Conservation (phyloP, 1,140 invertebrate species). For the Neoseiulus cucumeris region DNA sequence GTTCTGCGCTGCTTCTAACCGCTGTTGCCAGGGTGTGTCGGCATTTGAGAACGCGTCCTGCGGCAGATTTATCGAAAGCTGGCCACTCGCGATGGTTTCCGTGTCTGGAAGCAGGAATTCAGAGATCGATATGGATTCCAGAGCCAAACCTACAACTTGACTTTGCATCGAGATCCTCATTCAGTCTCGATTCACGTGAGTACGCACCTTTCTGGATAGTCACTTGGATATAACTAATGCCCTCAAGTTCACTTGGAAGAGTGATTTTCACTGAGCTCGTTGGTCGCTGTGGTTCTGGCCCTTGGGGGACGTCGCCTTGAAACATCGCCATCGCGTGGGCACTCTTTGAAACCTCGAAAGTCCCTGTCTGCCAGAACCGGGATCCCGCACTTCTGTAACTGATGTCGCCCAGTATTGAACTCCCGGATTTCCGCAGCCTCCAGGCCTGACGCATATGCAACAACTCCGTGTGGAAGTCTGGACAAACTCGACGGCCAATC, state of each 20-base stretch:
- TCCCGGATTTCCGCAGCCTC: slow-evolving; percentile 83
- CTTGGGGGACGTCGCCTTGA: slow-evolving; percentile 22
- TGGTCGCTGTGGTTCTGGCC: slow-evolving; percentile 30
- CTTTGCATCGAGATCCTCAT: background rate
- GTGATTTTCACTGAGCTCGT: slow-evolving; percentile 65
- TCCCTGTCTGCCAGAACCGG: slow-evolving; percentile 72
- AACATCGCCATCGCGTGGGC: slow-evolving; percentile 37
- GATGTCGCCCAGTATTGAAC: slow-evolving; percentile 82
- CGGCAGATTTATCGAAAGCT: slow-evolving; percentile 27
- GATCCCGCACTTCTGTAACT: slow-evolving; percentile 78
- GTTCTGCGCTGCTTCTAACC: slow-evolving; percentile 85
- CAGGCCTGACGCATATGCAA: slow-evolving; percentile 73
- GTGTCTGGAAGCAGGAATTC: slow-evolving; percentile 27
- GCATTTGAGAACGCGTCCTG: slow-evolving; percentile 34
- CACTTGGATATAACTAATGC: slow-evolving; percentile 84
- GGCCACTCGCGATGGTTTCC: slow-evolving; percentile 28
- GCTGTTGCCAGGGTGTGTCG: slow-evolving; percentile 78
- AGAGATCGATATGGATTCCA: background rate
- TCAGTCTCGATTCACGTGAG: slow-evolving; percentile 37
- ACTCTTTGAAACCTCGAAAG: slow-evolving; percentile 88
- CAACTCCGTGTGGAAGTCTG: slow-evolving; percentile 83
- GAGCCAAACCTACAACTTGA: background rate
- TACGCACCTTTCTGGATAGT: slow-evolving; percentile 62
- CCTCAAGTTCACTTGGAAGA: slow-evolving; percentile 78
- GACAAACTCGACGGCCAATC: slow-evolving; percentile 35